Evolutionary conservation across 2,113 vertebrate genomes (phyloP).

Genomic region (Protobothrops flavoviridis): DNA sequence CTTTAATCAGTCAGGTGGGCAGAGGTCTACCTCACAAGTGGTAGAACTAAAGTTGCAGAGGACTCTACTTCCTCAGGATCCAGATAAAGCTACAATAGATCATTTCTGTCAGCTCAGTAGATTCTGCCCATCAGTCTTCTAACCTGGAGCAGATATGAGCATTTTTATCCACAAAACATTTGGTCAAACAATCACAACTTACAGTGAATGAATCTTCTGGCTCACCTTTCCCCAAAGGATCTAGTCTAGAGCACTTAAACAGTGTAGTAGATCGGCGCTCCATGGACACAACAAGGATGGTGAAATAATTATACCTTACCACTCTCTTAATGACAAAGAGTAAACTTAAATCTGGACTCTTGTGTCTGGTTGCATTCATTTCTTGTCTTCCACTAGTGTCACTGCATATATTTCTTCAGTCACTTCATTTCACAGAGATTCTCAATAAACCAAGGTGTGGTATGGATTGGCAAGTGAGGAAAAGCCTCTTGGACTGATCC

Average conservation of each 20-base stretch:
- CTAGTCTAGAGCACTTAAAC: too few relatives aligned
- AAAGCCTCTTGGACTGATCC: not conserved
- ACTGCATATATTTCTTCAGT: not conserved
- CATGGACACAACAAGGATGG: not conserved
- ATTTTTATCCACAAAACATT: not conserved
- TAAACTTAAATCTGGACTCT: not conserved
- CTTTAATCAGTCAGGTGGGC: not conserved
- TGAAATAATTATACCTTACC: not conserved
- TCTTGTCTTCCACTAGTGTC: not conserved
- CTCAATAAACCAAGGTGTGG: not conserved
- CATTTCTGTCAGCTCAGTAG: not conserved
- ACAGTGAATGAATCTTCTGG: not conserved
- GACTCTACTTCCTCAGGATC: not conserved
- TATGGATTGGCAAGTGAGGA: not conserved
- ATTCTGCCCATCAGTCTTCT: not conserved
- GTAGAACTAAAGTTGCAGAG: not conserved
- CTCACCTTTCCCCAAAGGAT: not conserved
- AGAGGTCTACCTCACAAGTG: not conserved
- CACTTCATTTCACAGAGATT: not conserved
- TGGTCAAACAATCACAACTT: not conserved
- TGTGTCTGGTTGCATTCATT: not conserved
- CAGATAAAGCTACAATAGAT: not conserved
- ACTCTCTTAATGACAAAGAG: not conserved
- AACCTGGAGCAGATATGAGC: not conserved
- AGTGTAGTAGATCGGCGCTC: not conserved